Evolutionary conservation across 2,888 invertebrate species (phyloP), one percentile per base, ranked within the genome.

Genomic region (Nipponacmea schrenckii): DNA sequence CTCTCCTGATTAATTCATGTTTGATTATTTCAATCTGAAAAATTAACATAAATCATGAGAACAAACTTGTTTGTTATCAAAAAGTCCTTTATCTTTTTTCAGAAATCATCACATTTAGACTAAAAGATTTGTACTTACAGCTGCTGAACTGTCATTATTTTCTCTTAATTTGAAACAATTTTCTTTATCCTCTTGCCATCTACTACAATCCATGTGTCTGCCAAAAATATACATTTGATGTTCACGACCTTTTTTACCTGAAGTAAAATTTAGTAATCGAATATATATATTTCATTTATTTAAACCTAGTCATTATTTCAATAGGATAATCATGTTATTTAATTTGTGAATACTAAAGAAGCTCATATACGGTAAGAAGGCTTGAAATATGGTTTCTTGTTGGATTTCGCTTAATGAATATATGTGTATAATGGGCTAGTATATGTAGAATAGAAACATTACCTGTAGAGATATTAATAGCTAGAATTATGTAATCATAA

Each of bases 221-320:
- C 96, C 96, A 89, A 91, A 91, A 72, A 96, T 91, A 86, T 95
- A 97, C 86, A 95, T 94, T 89, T 96, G 96, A 86, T 96, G 93
- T 7, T 75, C 27, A 17, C 77, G 68, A 12, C 76, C 74, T 17
- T 63, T 27, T 10, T 64, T 45, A 64, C 73, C 81, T 81, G 74
- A 15, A 56, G 62, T 24, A 44, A 50, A 48, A 48, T 62, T 2
- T 66, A 10, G 20, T 14, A 2, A 45, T 44, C 14, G n/a, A 48
- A 48, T 48, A 3, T 48, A 48, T 0, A 14, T 48, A 48, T 48
- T 48, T 31, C 31, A 3, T 31, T 31, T 5, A 3, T 5, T 31
- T 31, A 31, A 31, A 31, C 31, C 31, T 5, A 31, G 31, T 31
- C 3, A 31, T 31, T 31, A 3, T 31, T 31, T 31, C 31, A 31